A percentile compares a stretch with the other conserved stretches of the same genome.
phyloP scores from a whole-genome alignment of 2,797 vertebrate species.

The Sebastes diploproa region DNA sequence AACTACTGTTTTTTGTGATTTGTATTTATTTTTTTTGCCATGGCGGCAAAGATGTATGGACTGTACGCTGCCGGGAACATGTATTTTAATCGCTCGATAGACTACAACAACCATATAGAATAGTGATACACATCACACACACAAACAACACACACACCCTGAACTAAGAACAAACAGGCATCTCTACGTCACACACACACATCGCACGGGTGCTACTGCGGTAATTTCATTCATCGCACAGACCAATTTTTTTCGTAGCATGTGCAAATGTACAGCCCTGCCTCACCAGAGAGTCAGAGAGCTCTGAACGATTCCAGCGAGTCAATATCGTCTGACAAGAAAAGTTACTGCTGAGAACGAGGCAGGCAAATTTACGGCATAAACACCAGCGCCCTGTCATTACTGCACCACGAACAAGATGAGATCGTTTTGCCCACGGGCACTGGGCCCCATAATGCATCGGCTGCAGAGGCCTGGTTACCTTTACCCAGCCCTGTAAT shows the following conservation, averaged over 20 bases:
- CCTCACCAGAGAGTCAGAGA: neutral
- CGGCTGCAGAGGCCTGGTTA: constrained; percentile 46
- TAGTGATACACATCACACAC: neutral
- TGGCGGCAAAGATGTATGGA: neutral
- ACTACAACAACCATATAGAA: neutral
- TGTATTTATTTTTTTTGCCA: neutral
- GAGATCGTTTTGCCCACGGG: constrained; percentile 29
- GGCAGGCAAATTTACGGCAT: constrained; percentile 22
- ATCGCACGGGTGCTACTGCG: neutral
- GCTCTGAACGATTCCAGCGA: constrained; percentile 2
- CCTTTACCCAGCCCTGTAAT: constrained; percentile 55
- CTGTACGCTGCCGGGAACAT: too few species aligned
- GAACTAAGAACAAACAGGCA: neutral
- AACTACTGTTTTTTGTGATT: too few species aligned
- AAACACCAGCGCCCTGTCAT: constrained; percentile 43
- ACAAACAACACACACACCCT: neutral
- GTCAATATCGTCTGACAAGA: constrained; percentile 40
- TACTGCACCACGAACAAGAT: constrained; percentile 10
- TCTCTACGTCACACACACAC: neutral
- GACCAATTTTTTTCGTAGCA: neutral
- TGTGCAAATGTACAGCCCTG: neutral
- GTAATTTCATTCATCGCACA: neutral
- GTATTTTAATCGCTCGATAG: neutral
- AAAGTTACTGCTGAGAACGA: constrained; percentile 16
- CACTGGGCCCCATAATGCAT: constrained; percentile 42